Base-by-base conservation (phyloP, 2,797 vertebrate species). In the Australoheros facetus region DNA sequence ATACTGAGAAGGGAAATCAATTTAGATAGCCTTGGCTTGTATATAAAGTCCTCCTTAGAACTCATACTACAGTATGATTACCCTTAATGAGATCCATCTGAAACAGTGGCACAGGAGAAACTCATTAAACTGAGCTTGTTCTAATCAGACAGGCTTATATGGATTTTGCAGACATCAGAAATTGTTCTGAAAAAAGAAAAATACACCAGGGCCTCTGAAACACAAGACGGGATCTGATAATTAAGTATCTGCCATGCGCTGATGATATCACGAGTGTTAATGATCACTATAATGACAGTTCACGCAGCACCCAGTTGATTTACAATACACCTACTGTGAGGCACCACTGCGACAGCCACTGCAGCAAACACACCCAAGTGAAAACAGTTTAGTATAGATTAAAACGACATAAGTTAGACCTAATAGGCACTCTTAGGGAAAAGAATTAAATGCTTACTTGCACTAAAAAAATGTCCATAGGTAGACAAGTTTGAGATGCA, bases 201-300 rank as follows among this genome's bases (percentile, higher is more conserved):
- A 93, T 91, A 93, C 95, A 88, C 87, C 85, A 62, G 91, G 89
- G 91, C 90, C 90, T 91, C 90, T 88, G 92, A 92, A 94, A 93
- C 88, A 93, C 92, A 91, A 90, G 92, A 93, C 88, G 81, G 85
- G 88, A 91, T 90, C 84, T 62, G 80, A 93, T 95, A 94, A 95
- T 95, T 93, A 95, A 94, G 93, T 92, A 94, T 92, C 91, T 95
- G 95, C 93, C 92, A 94, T 85, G 93, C 85, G 84, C 93, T 94
- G 92, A 94, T 95, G 91, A 93, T 94, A 95, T 94, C 94, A 90
- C 92, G 81, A 93, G 93, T 94, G 94, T 95, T 95, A 95, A 95
- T 95, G 94, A 95, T 95, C 87, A 94, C 92, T 87, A 85, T 96
- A 95, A 96, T 94, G 95, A 95, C 94, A 93, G 94, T 92, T 94